Evolutionary conservation across 2,113 vertebrate genomes (phyloP), one percentile per base, ranked within the genome.

Genomic region (Heterotis niloticus): DNA sequence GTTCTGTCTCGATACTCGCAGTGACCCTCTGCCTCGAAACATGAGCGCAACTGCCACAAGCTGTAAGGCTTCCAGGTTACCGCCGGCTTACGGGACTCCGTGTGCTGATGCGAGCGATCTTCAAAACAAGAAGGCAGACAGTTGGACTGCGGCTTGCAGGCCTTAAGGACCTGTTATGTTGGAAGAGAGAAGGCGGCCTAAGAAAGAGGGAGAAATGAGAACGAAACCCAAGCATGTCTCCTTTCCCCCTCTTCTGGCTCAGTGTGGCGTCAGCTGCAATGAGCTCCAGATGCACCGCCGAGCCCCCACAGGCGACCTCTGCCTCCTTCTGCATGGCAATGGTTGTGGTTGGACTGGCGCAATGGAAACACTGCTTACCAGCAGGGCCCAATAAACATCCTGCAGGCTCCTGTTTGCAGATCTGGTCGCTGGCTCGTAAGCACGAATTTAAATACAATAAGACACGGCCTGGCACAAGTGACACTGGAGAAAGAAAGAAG

Each of bases 241-340:
- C 75, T 60, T 34, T 64, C 85, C 87, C 88, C 83, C 84, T 84
- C 89, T 85, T 83, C 80, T 80, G 81, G 83, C 88, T 84, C 82
- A 86, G 89, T 88, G 88, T 90, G 89, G 91, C 90, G 89, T 91
- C 91, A 92, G 88, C 91, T 90, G 87, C 90, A 93, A 92, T 91
- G 87, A 91, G 88, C 88, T 92, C 92, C 92, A 93, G 91, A 92
- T 92, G 91, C 88, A 86, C 84, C 87, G 88, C 88, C 88, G 90
- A 73, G 71, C n/a, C 0, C 70, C 44, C 70, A 29, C 34, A 44
- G 34, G 34, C 69, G 26, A 13, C 67, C 44, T 20, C 69, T 34
- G 88, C 85, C 84, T 82, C 81, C 84, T 88, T 88, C 88, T 90
- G 87, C 84, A 82, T 86, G 57, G 87, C 83, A 82, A 83, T 90